These are phyloP conservation scores for Noctua pronuba DNA, from an alignment of 2,888 invertebrate species.

Conservation along the genomic window DNA sequence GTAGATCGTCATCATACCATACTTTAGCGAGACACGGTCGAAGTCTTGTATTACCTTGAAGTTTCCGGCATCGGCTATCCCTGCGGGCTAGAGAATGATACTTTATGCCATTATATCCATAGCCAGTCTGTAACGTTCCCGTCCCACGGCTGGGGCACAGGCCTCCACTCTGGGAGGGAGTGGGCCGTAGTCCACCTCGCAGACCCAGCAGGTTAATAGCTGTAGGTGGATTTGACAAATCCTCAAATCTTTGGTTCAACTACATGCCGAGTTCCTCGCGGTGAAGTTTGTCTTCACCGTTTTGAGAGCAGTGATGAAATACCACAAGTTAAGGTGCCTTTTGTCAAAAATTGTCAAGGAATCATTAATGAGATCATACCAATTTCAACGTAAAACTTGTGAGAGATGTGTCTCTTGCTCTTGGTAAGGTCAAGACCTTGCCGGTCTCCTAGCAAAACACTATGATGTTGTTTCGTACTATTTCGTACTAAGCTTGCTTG, in stretches of 20 bases:
- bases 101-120: neutral
- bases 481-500: slow-evolving; percentile 70
- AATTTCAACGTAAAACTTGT: neutral
- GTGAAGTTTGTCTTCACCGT: neutral
- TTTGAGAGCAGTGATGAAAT: neutral
- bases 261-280: neutral
- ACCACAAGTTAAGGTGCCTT: neutral
- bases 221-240: neutral
- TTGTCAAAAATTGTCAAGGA: neutral
- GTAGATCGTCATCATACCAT: slow-evolving; percentile 88
- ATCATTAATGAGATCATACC: neutral
- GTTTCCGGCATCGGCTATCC: slow-evolving; percentile 30
- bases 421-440: too few relatives aligned
- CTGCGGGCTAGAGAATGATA: slow-evolving; percentile 59
- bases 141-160: neutral
- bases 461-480: too few relatives aligned
- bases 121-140: neutral
- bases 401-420: neutral
- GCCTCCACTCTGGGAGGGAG: neutral
- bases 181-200: neutral
- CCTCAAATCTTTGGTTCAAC: neutral
- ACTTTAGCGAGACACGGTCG: slow-evolving; percentile 74
- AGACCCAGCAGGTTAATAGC: neutral
- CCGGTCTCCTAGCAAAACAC: slow-evolving; percentile 90
- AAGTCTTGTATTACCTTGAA: slow-evolving; percentile 66